Evolutionary conservation across 2,888 invertebrate genomes (phyloP), one percentile per base, ranked within the genome.

Genomic region (Bembecia ichneumoniformis): DNA sequence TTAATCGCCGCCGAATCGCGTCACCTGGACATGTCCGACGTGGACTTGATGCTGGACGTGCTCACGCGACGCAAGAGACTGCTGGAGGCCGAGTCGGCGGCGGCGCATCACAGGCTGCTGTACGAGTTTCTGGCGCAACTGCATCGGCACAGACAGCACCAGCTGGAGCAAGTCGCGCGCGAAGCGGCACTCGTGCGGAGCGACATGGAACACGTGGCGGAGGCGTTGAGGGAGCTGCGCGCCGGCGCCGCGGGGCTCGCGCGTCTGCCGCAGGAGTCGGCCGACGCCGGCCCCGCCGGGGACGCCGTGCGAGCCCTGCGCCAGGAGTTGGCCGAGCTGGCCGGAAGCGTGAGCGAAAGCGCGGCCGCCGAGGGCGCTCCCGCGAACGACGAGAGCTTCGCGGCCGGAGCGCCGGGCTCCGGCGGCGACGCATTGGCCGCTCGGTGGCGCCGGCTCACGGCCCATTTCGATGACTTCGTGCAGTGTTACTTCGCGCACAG

Each of bases 381-480:
- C 2, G 13, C 10, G 14, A 66, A 56, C 10, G 79, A 76, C 62
- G 82, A 81, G 66, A 76, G 75, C 54, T 82, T 82, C 65, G 78
- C 75, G 20, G 61, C 63, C 1, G 63, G 59, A 47, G 60, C 63
- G 20, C 61, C 56, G 13, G 55, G 55, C 55, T 55, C 58, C 35
- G 48, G 60, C 14, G 74, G 64, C 2, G 79, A 82, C 62, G 90
- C 91, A 0, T 77, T 95, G 28, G 91, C 93, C 0, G 86, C 91
- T 16, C 82, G 95, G 20, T 89, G 94, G 68, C 88, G 93, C 51
- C 87, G 95, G 13, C 92, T 97, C 89, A 91, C 93, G 62, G 91
- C 92, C 3, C 96, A 97, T 82, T 96, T 96, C 75, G 95, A 96
- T 53, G 96, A 96, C 76, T 93, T 97, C 69, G 94, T 95, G 46